phyloP scores from a whole-genome alignment of 2,113 vertebrate genomes.

The Taxidea taxus region DNA sequence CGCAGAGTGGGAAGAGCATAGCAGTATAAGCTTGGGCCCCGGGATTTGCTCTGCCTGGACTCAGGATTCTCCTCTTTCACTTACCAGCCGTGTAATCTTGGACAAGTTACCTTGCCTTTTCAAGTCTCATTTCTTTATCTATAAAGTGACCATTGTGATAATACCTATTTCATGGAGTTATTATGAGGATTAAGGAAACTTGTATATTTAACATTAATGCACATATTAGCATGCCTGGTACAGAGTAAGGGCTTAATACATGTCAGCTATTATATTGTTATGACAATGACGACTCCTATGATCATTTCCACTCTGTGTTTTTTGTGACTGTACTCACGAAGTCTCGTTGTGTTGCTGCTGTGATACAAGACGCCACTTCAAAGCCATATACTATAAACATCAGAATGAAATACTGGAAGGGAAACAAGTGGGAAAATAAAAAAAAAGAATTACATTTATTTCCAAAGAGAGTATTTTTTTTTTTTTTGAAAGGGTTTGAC shows the following conservation, averaged over 20 bases:
- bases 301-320: neutral
- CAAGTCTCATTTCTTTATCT: neutral
- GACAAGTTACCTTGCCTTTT: neutral
- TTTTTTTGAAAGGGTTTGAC: no score
- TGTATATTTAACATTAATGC: neutral
- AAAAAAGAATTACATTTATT: neutral
- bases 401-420: conserved; percentile 85
- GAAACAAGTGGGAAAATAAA: conserved; percentile 41
- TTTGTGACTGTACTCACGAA: conserved; percentile 82
- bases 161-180: neutral
- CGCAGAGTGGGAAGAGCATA: rapidly evolving
- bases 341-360: conserved; percentile 83
- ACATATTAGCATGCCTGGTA: neutral
- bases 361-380: conserved; percentile 88
- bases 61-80: neutral
- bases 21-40: neutral
- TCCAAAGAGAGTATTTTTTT: neutral
- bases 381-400: conserved; percentile 87
- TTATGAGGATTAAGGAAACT: neutral
- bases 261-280: neutral
- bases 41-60: neutral
- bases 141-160: neutral
- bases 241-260: neutral
- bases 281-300: neutral
- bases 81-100: neutral